A percentile compares a stretch with the other conserved stretches of the same genome.
Conservation (phyloP, 1,140 invertebrate genomes). For the Olivierus martensii region DNA sequence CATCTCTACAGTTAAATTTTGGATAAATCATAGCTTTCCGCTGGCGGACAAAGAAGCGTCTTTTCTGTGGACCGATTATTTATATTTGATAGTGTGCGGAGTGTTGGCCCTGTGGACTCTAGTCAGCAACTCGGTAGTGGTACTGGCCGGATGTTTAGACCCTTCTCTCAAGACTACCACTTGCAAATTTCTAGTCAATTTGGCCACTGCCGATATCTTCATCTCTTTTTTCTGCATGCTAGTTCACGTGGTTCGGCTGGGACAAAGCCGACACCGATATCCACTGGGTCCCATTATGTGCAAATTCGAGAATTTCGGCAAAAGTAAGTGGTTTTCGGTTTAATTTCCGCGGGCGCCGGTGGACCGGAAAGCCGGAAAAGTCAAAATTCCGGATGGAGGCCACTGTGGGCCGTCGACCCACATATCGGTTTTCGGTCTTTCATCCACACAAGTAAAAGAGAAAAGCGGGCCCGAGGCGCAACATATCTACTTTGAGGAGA, state of each 20-base stretch:
- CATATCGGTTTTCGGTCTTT: too few relatives aligned
- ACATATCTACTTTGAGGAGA: too few relatives aligned
- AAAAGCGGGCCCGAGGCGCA: too few relatives aligned
- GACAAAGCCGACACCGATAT: conserved; percentile 22
- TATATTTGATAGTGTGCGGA: conserved; percentile 27
- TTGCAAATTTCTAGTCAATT: conserved; percentile 31
- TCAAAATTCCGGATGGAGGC: too few relatives aligned
- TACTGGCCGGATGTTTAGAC: conserved; percentile 36
- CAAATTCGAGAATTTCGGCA: conserved; percentile 18
- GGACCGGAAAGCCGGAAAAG: too few relatives aligned
- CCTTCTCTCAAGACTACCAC: conserved; percentile 29
- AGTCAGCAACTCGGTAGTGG: conserved; percentile 35
- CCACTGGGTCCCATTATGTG: conserved; percentile 34
- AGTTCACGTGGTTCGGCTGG: conserved; percentile 30
- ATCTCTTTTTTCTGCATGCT: conserved; percentile 35
- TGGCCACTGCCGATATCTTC: conserved; percentile 30
- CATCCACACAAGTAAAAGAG: too few relatives aligned
- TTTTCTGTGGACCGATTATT: conserved; percentile 6
- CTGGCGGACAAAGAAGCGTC: too few relatives aligned
- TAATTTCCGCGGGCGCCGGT: too few relatives aligned
- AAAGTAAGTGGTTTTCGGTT: too few relatives aligned
- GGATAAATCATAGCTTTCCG: too few relatives aligned
- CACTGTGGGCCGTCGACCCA: too few relatives aligned
- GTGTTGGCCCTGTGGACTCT: conserved; percentile 25
- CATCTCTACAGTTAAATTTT: too few relatives aligned